A percentile compares a stretch with the other conserved stretches of the same genome.
phyloP scores from a whole-genome alignment of 2,797 vertebrate genomes.

The Mus caroli region DNA sequence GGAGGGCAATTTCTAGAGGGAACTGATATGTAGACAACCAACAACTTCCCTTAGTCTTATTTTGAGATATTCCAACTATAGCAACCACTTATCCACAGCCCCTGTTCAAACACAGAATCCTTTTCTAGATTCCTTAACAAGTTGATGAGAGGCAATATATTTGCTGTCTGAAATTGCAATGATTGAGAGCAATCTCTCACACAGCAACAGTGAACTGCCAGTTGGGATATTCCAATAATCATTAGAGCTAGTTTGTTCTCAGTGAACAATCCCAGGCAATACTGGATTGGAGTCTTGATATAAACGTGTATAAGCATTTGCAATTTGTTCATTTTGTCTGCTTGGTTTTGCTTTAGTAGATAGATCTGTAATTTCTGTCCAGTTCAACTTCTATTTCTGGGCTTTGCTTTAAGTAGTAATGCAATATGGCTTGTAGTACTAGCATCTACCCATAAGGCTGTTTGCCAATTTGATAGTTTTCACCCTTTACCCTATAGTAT shows the following conservation, averaged over 20 bases:
- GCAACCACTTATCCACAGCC: neutral
- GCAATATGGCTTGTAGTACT: neutral
- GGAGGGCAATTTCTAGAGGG: neutral
- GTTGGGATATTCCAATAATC: neutral
- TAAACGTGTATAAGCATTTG: neutral
- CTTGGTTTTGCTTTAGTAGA: neutral
- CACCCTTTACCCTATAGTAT: neutral
- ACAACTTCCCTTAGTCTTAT: neutral
- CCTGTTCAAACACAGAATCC: neutral
- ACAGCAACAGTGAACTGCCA: neutral
- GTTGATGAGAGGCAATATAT: conserved; percentile 12
- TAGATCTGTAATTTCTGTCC: neutral
- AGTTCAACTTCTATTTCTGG: neutral
- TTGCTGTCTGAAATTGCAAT: conserved; percentile 5
- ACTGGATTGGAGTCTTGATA: neutral
- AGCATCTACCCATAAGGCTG: neutral
- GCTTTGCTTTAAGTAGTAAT: neutral
- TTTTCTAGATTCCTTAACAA: neutral
- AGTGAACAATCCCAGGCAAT: neutral
- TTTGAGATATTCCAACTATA: neutral
- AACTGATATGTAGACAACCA: neutral
- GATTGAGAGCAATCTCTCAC: neutral
- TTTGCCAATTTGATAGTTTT: neutral
- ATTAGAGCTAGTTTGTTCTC: neutral
- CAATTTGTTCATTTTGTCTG: neutral